These are phyloP conservation scores for Hirtodrosophila confusa DNA, from an alignment of 2,888 invertebrate genomes.

Conservation along the genomic window DNA sequence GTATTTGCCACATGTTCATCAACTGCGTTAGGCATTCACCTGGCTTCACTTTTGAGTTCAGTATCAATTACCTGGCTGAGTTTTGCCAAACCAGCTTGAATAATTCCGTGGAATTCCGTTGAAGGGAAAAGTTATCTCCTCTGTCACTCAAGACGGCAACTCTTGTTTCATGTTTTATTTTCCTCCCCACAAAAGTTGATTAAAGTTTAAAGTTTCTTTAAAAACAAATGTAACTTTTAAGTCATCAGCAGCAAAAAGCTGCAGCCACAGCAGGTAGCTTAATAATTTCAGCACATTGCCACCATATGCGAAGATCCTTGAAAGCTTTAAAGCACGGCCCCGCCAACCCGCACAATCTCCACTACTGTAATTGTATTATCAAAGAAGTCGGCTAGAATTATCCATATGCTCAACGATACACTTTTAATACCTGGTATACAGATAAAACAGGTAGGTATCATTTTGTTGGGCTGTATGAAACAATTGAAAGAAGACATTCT, in stretches of 20 bases:
- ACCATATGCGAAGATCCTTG: conserved; percentile 36
- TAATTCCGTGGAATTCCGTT: conserved; percentile 25
- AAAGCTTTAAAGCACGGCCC: conserved; percentile 18
- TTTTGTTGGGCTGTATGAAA: too few species aligned
- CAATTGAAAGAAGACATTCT: too few species aligned
- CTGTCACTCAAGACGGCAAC: conserved; percentile 11
- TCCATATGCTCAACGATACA: conserved; percentile 28
- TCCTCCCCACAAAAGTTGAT: conserved; percentile 61
- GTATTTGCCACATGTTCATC: conserved; percentile 7
- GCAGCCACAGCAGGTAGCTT: conserved; percentile 23
- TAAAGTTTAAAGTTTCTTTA: conserved; percentile 76
- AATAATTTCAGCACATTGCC: conserved; percentile 34
- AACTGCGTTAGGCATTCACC: conserved; percentile 11
- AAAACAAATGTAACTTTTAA: conserved; percentile 77
- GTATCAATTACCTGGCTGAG: conserved; percentile 66
- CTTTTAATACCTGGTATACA: too few species aligned
- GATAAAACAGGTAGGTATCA: too few species aligned
- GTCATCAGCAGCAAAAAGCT: conserved; percentile 55
- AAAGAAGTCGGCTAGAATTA: conserved; percentile 22
- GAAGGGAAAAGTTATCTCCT: conserved; percentile 23
- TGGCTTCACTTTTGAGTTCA: conserved; percentile 41
- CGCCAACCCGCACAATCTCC: conserved; percentile 2
- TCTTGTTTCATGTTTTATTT: conserved; percentile 38
- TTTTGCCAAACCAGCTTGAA: conserved; percentile 52
- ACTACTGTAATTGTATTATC: conserved; percentile 36